Percentiles rank a stretch among this genome's conserved stretches.
phyloP scores from a whole-genome alignment of 1,140 invertebrate genomes.

The Philopotamus ludificatus region DNA sequence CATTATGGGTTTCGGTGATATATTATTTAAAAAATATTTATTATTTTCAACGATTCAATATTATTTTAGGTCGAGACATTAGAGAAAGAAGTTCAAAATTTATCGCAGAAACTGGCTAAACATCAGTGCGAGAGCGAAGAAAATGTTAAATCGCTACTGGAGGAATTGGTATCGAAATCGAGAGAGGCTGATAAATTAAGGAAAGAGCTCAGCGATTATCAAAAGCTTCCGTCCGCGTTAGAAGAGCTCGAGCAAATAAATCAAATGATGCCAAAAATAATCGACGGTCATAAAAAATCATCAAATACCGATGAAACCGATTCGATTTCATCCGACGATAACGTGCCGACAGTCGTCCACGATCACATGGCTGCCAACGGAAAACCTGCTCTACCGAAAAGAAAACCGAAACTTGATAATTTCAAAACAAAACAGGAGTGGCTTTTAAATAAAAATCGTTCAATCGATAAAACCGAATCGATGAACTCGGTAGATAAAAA shows the following conservation, averaged over 20 bases:
- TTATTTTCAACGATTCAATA: not conserved
- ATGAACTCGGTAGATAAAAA: too few relatives aligned
- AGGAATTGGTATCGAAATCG: conserved; percentile 54
- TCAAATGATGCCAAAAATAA: conserved; percentile 6
- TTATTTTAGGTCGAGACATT: conserved; percentile 53
- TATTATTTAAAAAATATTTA: too few relatives aligned
- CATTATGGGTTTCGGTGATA: too few relatives aligned
- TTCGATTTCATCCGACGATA: not conserved
- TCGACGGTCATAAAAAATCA: not conserved
- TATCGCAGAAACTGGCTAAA: conserved; percentile 50
- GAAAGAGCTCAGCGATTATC: conserved; percentile 50
- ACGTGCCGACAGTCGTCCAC: not conserved
- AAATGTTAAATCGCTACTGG: conserved; percentile 52
- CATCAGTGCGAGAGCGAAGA: conserved; percentile 54
- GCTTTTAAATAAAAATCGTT: too few relatives aligned
- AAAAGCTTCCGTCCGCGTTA: conserved; percentile 46
- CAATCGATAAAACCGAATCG: too few relatives aligned
- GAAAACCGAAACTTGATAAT: conserved; percentile 31
- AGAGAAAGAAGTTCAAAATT: conserved; percentile 54
- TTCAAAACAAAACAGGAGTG: not conserved
- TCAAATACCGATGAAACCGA: not conserved
- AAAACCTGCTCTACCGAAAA: conserved; percentile 36
- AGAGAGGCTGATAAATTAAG: conserved; percentile 53
- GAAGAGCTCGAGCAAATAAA: conserved; percentile 46
- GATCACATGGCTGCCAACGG: conserved; percentile 1